phyloP scores from a whole-genome alignment of 1,140 invertebrate species.

The Ephestia elutella region DNA sequence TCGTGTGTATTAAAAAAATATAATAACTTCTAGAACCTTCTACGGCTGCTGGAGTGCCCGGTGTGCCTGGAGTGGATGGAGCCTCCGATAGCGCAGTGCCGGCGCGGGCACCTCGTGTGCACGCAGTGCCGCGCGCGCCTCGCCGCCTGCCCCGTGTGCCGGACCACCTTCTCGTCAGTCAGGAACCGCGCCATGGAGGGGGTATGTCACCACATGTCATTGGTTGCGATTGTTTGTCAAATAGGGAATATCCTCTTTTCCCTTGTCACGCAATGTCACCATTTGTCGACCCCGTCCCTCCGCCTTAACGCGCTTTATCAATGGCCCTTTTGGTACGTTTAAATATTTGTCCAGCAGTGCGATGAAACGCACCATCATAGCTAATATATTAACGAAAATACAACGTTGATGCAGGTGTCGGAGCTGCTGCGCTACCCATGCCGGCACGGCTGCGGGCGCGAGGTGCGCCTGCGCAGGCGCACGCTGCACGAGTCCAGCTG shows the following conservation, averaged over 20 bases:
- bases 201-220: slow-evolving; percentile 15
- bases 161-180: slow-evolving; percentile 58
- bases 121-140: slow-evolving; percentile 63
- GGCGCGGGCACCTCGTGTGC: slow-evolving; percentile 74
- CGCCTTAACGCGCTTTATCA: too few relatives aligned
- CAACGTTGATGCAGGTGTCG: slow-evolving; percentile 57
- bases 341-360: too few relatives aligned
- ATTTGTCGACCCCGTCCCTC: too few relatives aligned
- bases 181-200: slow-evolving; percentile 70
- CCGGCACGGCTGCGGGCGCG: slow-evolving; percentile 60
- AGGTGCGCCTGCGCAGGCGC: slow-evolving; percentile 46
- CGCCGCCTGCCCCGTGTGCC: slow-evolving; percentile 68
- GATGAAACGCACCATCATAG: too few relatives aligned
- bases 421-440: slow-evolving; percentile 67
- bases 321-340: too few relatives aligned
- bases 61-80: slow-evolving; percentile 76
- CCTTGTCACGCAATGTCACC: too few relatives aligned
- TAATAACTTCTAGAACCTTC: slow-evolving; percentile 39
- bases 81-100: slow-evolving; percentile 74
- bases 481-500: slow-evolving; percentile 55
- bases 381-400: too few relatives aligned
- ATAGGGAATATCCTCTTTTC: too few relatives aligned
- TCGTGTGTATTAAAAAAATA: not conserved
- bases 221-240: too few relatives aligned
- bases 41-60: slow-evolving; percentile 75